These are phyloP conservation scores for Orientallactaga sibirica DNA, from an alignment of 2,797 vertebrate species.

Conservation along the genomic window DNA sequence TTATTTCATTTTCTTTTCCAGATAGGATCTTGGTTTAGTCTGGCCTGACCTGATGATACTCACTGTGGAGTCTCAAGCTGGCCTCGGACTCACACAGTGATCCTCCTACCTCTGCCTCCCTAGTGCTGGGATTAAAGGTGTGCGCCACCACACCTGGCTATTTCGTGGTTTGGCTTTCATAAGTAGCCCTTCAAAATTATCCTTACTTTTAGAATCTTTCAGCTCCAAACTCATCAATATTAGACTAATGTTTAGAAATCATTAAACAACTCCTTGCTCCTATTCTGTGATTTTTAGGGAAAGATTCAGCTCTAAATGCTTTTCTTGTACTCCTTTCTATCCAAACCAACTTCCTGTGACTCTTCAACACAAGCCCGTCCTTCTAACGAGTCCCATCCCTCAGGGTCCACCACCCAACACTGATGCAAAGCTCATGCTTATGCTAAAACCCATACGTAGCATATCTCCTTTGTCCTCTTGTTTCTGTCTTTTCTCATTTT, in stretches of 20 bases:
- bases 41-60: too few species aligned
- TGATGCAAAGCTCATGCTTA: neutral
- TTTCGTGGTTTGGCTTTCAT: neutral
- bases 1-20: neutral
- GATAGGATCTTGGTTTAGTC: too few species aligned
- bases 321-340: neutral
- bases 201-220: neutral
- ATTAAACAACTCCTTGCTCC: neutral
- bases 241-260: neutral
- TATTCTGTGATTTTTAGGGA: neutral
- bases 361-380: neutral
- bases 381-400: neutral
- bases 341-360: neutral
- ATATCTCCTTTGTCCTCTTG: neutral
- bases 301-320: neutral
- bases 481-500: constrained; percentile 15
- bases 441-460: neutral
- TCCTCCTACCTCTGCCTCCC: too few species aligned
- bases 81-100: too few species aligned
- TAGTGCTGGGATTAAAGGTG: too few species aligned
- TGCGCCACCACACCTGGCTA: too few species aligned
- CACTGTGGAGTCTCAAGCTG: too few species aligned
- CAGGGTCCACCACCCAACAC: neutral
- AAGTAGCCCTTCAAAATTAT: neutral
- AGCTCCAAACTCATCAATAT: neutral